phyloP scores from a whole-genome alignment of 2,797 vertebrate species.

The Rhinoraja longicauda region DNA sequence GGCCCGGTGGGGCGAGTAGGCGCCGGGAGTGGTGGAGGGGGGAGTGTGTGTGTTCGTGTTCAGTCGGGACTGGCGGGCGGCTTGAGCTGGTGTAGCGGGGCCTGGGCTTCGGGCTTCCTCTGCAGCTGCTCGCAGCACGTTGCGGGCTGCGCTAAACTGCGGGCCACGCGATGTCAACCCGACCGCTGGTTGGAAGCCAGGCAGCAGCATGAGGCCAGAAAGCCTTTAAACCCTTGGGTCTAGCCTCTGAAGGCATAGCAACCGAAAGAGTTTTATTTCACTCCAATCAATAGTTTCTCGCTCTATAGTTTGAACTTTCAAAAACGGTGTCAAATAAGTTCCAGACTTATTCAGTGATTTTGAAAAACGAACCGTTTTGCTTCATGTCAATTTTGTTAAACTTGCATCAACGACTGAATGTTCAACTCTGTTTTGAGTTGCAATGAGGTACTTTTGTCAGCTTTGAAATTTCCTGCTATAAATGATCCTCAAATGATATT shows the following conservation, averaged over 20 bases:
- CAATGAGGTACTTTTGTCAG: background rate
- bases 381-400: background rate
- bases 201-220: background rate
- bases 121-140: background rate
- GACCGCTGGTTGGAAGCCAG: too few species aligned
- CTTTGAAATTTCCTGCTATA: background rate
- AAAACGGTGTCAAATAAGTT: background rate
- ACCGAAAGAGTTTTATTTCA: background rate
- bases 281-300: background rate
- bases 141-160: background rate
- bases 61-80: accelerated
- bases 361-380: background rate
- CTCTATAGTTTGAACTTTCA: background rate
- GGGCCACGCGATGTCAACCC: too few species aligned
- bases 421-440: background rate
- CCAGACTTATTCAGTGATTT: background rate
- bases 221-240: background rate
- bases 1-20: background rate
- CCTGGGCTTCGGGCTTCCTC: background rate
- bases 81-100: background rate
- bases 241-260: background rate
- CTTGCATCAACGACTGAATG: background rate
- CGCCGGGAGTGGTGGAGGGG: background rate
- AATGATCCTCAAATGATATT: too few species aligned
- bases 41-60: background rate